A percentile compares a stretch with the other conserved stretches of the same genome.
phyloP scores from a whole-genome alignment of 2,888 invertebrate species.

The Sarcophaga carnaria region DNA sequence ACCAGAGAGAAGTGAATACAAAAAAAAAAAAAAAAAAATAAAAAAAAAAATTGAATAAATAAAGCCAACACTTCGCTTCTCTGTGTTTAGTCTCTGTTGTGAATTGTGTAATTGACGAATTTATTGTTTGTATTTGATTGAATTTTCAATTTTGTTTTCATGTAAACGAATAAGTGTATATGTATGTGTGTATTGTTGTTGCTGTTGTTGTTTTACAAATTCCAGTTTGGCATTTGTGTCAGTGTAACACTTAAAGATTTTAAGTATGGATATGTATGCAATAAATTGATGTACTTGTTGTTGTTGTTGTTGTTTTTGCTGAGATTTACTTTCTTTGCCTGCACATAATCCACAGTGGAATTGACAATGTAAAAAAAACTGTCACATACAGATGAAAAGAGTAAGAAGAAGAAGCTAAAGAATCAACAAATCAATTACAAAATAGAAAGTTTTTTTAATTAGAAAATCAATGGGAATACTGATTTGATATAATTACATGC shows the following conservation, averaged over 20 bases:
- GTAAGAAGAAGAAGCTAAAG: too few species aligned
- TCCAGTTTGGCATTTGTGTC: conserved; percentile 23
- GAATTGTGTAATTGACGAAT: conserved; percentile 67
- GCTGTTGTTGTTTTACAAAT: not conserved
- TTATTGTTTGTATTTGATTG: conserved; percentile 67
- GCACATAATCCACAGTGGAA: conserved; percentile 12
- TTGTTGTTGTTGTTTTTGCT: conserved; percentile 21
- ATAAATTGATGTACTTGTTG: conserved; percentile 1
- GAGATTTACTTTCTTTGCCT: conserved; percentile 27
- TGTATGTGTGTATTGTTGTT: conserved; percentile 39
- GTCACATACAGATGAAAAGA: not conserved
- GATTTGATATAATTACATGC: too few species aligned
- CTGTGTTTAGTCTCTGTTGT: conserved; percentile 69
- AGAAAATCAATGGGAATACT: too few species aligned
- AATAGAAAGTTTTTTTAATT: too few species aligned
- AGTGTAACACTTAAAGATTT: conserved; percentile 35
- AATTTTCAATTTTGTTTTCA: conserved; percentile 61
- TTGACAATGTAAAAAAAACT: not conserved
- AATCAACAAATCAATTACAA: too few species aligned
- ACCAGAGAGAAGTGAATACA: not conserved
- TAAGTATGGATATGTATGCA: conserved; percentile 24
- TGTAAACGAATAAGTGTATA: conserved; percentile 61
- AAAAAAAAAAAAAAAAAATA: not conserved
- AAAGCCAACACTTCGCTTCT: conserved; percentile 19
- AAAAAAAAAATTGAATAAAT: not conserved